A percentile compares a stretch with the other conserved stretches of the same genome.
Evolutionary conservation across 1,140 invertebrate species (phyloP).

Genomic region (Nasonia longicornis): DNA sequence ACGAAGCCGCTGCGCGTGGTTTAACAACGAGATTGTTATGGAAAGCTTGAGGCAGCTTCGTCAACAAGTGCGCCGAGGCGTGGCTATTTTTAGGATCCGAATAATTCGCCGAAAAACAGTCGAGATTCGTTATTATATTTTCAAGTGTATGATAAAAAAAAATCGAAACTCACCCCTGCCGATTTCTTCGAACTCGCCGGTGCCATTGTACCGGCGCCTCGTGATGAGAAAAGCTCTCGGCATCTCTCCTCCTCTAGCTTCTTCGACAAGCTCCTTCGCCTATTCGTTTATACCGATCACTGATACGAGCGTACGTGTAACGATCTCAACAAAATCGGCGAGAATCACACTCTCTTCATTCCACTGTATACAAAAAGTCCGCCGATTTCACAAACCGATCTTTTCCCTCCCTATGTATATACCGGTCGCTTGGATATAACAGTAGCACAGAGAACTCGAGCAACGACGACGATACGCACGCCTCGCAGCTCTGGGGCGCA

Average conservation of each 20-base stretch:
- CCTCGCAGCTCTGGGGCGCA: conserved; percentile 62
- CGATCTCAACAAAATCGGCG: too few species aligned
- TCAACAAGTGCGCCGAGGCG: background rate
- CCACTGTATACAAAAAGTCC: background rate
- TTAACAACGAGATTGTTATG: too few species aligned
- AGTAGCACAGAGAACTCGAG: conserved; percentile 10
- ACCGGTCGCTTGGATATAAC: too few species aligned
- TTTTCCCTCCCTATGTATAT: too few species aligned
- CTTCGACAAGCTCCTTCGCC: background rate
- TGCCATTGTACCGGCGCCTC: conserved; percentile 70
- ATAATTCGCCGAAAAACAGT: background rate
- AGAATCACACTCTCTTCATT: conserved; percentile 16
- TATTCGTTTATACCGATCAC: background rate
- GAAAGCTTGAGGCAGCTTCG: too few species aligned
- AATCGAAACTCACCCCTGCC: conserved; percentile 59
- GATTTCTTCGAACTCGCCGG: conserved; percentile 61
- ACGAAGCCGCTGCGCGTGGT: too few species aligned
- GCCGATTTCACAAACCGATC: background rate
- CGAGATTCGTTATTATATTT: too few species aligned
- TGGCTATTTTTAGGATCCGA: background rate
- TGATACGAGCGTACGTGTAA: background rate
- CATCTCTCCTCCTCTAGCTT: conserved; percentile 58
- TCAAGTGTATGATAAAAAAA: background rate
- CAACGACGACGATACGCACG: conserved; percentile 56
- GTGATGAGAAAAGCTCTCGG: conserved; percentile 73